Evolutionary conservation across 2,888 invertebrate species (phyloP).

Genomic region (Malacosoma neustria): DNA sequence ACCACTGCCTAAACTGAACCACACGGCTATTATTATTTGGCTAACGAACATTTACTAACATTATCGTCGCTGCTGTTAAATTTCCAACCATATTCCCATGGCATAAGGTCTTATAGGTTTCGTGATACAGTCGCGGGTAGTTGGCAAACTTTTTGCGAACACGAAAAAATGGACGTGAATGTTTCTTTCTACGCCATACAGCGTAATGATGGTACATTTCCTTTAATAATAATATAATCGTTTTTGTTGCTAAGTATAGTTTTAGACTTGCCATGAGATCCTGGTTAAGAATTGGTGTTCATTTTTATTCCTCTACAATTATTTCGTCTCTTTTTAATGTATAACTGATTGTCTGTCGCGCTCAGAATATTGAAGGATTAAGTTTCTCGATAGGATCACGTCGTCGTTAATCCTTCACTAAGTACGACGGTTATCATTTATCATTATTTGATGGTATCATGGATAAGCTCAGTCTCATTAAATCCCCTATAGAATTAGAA

Average conservation of each 20-base stretch:
- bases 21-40: constrained; percentile 17
- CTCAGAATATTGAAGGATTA: too few species aligned
- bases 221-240: constrained; percentile 20
- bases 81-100: constrained; percentile 7
- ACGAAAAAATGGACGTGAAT: constrained; percentile 21
- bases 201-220: constrained; percentile 26
- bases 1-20: constrained; percentile 20
- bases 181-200: constrained; percentile 20
- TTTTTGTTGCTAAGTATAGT: constrained; percentile 18
- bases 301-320: too few species aligned
- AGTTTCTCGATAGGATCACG: too few species aligned
- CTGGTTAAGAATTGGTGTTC: neutral
- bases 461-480: too few species aligned
- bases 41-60: constrained; percentile 5
- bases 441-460: too few species aligned
- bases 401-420: too few species aligned
- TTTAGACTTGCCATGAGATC: too few species aligned
- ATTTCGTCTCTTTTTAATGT: too few species aligned
- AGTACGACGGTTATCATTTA: too few species aligned
- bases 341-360: too few species aligned
- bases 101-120: constrained; percentile 3
- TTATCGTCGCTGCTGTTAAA: neutral
- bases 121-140: neutral
- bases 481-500: too few species aligned
- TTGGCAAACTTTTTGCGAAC: neutral